phyloP scores from a whole-genome alignment of 2,888 invertebrate genomes.

The Microctonus brassicae region DNA sequence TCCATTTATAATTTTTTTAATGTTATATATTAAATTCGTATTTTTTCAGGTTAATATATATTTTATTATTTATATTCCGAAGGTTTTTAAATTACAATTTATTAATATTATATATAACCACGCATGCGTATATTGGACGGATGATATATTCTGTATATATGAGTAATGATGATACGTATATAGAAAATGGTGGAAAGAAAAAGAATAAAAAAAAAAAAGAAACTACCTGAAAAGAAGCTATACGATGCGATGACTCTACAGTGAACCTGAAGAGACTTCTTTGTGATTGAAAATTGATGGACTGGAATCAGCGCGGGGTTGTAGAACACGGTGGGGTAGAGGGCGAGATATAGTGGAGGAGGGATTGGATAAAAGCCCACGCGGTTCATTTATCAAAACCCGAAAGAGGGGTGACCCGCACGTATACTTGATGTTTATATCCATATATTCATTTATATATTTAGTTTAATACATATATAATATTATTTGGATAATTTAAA shows the following conservation, averaged over 20 bases:
- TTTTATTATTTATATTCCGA: no score
- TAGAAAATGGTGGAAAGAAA: no score
- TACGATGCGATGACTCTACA: conserved; percentile 40
- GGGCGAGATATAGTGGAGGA: not conserved
- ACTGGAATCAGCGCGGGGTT: conserved; percentile 60
- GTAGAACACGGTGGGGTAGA: not conserved
- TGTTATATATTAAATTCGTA: no score
- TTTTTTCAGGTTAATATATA: no score
- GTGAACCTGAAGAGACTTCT: conserved; percentile 52
- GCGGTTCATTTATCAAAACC: conserved; percentile 61
- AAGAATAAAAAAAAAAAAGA: no score
- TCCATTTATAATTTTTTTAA: no score
- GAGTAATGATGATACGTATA: no score
- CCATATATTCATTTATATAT: not conserved
- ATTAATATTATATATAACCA: not conserved
- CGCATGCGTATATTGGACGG: no score
- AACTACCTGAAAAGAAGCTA: conserved; percentile 44
- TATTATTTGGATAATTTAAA: conserved; percentile 17
- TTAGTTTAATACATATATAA: no score
- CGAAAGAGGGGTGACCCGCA: conserved; percentile 31
- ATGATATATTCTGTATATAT: no score
- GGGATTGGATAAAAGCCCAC: conserved; percentile 9
- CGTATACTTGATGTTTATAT: not conserved
- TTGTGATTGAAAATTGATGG: conserved; percentile 69
- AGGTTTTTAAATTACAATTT: no score